phyloP scores from a whole-genome alignment of 1,140 invertebrate genomes.

The Drosophila elegans region DNA sequence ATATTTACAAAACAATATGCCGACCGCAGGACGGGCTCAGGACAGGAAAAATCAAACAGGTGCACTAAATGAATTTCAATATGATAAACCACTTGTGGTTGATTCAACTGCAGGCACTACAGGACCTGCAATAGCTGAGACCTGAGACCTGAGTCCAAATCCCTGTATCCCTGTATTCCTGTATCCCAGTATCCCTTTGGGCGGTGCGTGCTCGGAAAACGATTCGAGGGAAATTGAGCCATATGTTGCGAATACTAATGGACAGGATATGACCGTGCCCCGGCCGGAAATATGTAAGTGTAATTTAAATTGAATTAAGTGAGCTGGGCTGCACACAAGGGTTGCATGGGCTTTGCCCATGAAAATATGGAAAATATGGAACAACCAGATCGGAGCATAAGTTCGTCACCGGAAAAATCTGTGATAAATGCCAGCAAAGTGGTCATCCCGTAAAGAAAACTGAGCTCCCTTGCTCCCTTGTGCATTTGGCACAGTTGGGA shows the following conservation, averaged over 20 bases:
- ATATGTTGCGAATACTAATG: slow-evolving; percentile 84
- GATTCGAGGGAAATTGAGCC: slow-evolving; percentile 80
- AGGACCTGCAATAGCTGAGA: neutral
- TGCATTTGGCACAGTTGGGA: slow-evolving; percentile 26
- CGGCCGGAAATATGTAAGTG: slow-evolving; percentile 79
- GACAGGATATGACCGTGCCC: slow-evolving; percentile 46
- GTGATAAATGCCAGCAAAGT: slow-evolving; percentile 77
- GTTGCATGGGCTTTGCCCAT: neutral
- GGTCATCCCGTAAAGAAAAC: slow-evolving; percentile 25
- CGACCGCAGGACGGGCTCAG: slow-evolving; percentile 28
- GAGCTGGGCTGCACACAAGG: slow-evolving; percentile 35
- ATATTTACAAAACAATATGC: slow-evolving; percentile 77
- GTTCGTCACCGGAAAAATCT: slow-evolving; percentile 45
- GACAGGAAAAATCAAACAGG: slow-evolving; percentile 83
- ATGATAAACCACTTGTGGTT: slow-evolving; percentile 83
- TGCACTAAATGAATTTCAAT: slow-evolving; percentile 84
- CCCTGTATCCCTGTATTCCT: neutral
- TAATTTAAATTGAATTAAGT: slow-evolving; percentile 85
- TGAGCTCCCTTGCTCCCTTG: neutral
- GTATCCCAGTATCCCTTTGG: slow-evolving; percentile 17
- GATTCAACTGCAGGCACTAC: slow-evolving; percentile 36
- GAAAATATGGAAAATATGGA: neutral
- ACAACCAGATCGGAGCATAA: slow-evolving; percentile 24
- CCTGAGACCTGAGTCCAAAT: neutral
- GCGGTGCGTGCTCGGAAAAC: slow-evolving; percentile 44